Conservation (phyloP, 2,113 vertebrate genomes). For the Heteronetta atricapilla region DNA sequence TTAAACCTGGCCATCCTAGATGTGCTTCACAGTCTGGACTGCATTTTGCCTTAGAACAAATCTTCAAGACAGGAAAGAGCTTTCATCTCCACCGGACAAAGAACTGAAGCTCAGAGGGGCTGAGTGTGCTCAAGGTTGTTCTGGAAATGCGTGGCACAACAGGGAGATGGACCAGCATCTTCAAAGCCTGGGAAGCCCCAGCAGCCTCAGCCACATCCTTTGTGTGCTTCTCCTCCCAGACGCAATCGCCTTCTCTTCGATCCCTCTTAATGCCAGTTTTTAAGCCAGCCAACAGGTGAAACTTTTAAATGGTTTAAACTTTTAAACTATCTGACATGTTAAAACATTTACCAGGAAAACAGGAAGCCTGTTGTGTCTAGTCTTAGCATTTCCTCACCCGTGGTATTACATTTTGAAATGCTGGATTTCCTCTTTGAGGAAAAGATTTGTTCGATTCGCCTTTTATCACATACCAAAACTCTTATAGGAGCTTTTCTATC, state of each 20-base stretch:
- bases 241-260: neutral
- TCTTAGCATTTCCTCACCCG: neutral
- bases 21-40: neutral
- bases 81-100: neutral
- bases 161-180: neutral
- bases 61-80: neutral
- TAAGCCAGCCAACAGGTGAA: neutral
- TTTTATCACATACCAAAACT: neutral
- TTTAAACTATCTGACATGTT: neutral
- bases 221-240: neutral
- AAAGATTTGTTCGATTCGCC: neutral
- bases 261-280: neutral
- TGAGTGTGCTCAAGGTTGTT: neutral
- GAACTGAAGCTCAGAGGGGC: neutral
- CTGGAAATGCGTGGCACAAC: accelerated
- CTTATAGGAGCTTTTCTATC: neutral
- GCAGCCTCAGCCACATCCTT: neutral
- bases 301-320: neutral
- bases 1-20: neutral
- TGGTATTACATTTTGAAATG: neutral
- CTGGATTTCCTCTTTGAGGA: neutral
- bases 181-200: neutral
- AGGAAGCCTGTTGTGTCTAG: neutral
- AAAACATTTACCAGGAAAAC: neutral
- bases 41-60: neutral